Base-by-base conservation (phyloP, 2,888 invertebrate species). In the Hydrotaea diabolus region DNA sequence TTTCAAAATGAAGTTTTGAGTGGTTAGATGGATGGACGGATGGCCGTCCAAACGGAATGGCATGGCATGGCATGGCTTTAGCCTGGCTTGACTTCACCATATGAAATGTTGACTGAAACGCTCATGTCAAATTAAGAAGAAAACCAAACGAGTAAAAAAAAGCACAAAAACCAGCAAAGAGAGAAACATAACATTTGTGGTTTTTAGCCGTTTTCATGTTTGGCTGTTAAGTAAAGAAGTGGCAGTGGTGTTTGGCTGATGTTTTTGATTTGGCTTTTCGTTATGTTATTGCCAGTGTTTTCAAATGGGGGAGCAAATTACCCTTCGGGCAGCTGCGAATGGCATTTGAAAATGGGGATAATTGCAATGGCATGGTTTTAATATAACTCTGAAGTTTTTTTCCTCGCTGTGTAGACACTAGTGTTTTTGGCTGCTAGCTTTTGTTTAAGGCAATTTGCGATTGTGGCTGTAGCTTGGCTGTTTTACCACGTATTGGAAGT, bases 281-380 rank as follows among this genome's bases (percentile, higher is more conserved):
- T 31, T 31, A n/a, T n/a, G n/a, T 31, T 31, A 31, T 31, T 31
- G 2, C 7, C 31, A 31, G 77, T 71, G 57, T 57, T 74, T 80
- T 17, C 19, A 77, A 85, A 85, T 17, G 82, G 85, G 85, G 85
- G 85, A 85, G 85, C 85, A 85, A 85, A 85, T 85, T 85, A 82
- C 82, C 82, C 82, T 82, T 85, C 74, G 82, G 83, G 87, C 87
- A 88, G 87, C 88, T 88, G 88, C 88, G 81, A 87, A 88, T 87
- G 88, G 88, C 89, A 89, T 90, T 89, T 85, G 86, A 87, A 89
- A 69, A 88, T 87, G 87, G 87, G 87, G 87, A 89, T 89, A 90
- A 90, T 89, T 90, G 89, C 88, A 88, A 86, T 80, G 82, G 78
- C 81, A 82, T 82, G 76, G 69, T 79, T 80, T 76, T 53, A 76